Evolutionary conservation across 2,113 vertebrate species (phyloP).

Genomic region (Entomyzon cyanotis): DNA sequence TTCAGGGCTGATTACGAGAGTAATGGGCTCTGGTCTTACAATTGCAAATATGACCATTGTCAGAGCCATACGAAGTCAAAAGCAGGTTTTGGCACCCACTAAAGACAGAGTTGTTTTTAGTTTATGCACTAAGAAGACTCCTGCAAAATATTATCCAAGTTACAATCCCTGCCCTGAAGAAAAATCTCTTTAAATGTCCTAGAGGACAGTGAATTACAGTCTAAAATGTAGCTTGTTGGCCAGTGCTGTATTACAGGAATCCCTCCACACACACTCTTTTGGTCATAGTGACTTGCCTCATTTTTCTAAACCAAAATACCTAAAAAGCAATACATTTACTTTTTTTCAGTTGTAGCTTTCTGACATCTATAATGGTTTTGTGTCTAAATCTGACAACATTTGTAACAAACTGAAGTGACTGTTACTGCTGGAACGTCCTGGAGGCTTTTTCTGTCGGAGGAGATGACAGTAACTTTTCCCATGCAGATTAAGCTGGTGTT

Average conservation of each 20-base stretch:
- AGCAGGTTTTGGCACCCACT: background rate
- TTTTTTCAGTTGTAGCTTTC: slow-evolving; percentile 61
- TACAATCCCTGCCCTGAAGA: background rate
- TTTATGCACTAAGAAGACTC: slow-evolving; percentile 39
- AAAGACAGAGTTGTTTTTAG: slow-evolving; percentile 28
- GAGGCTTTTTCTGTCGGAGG: slow-evolving; percentile 85
- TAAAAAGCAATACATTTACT: slow-evolving; percentile 14
- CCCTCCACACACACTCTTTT: background rate
- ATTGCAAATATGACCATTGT: background rate
- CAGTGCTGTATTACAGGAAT: background rate
- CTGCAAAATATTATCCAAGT: background rate
- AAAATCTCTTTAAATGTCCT: background rate
- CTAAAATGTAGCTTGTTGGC: background rate
- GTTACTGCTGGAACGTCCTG: slow-evolving; percentile 79
- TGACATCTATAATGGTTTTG: slow-evolving; percentile 86
- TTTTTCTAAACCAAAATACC: slow-evolving; percentile 41
- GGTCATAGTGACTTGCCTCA: background rate
- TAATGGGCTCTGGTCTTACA: background rate
- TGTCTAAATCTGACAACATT: slow-evolving; percentile 83
- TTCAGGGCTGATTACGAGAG: background rate
- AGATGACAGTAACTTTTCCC: slow-evolving; percentile 88
- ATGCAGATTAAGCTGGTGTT: slow-evolving; percentile 96
- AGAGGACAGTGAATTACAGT: background rate
- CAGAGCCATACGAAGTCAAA: background rate
- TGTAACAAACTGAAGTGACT: slow-evolving; percentile 78